Conservation (phyloP, 2,113 vertebrate genomes). For the Crotalus tigris region DNA sequence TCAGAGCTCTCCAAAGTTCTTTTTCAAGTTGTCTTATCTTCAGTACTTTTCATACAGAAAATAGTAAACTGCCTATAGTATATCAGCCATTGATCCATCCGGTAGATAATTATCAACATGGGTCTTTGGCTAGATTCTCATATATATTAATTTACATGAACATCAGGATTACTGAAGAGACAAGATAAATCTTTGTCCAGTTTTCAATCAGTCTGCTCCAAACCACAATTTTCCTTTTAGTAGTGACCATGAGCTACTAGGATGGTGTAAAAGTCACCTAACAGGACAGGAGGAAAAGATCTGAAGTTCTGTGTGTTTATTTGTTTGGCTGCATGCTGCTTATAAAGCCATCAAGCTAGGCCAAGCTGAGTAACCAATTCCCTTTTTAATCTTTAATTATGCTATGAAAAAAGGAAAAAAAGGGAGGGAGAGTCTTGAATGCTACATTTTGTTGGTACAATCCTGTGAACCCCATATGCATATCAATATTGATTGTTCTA, state of each 20-base stretch:
- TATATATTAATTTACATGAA: neutral
- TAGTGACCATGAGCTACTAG: neutral
- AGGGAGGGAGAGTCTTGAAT: neutral
- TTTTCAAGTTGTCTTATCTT: neutral
- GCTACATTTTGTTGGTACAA: neutral
- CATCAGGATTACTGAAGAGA: neutral
- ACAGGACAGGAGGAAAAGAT: neutral
- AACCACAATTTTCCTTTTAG: neutral
- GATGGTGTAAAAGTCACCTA: neutral
- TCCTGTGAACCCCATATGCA: neutral
- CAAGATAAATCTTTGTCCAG: neutral
- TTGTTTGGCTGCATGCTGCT: neutral
- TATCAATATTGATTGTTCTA: constrained; percentile 7
- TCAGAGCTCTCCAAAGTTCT: neutral
- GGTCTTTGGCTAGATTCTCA: neutral
- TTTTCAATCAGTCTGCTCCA: neutral
- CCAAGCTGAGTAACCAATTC: neutral
- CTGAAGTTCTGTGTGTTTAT: no score
- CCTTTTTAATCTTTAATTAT: neutral
- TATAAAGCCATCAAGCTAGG: neutral
- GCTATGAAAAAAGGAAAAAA: neutral
- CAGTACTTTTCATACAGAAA: neutral
- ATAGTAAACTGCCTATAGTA: neutral
- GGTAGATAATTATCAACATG: neutral
- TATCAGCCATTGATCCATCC: neutral